These are phyloP conservation scores for Furcula furcula DNA, from an alignment of 2,888 invertebrate species.

Conservation along the genomic window DNA sequence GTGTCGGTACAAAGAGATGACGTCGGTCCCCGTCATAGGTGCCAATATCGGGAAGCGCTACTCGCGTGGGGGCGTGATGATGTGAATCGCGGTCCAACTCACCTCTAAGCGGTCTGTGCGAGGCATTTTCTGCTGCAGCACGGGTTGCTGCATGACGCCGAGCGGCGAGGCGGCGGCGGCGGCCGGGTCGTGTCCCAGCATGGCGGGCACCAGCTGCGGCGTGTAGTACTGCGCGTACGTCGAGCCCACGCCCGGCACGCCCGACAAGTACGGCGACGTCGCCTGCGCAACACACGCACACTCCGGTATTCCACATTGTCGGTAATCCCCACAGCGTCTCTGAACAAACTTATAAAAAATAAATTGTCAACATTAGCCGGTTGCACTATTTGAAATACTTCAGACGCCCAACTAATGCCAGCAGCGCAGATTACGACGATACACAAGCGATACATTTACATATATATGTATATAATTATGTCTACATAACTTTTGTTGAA, in stretches of 20 bases:
- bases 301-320: slow-evolving; percentile 13
- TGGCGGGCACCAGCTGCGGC: slow-evolving; percentile 93
- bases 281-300: slow-evolving; percentile 80
- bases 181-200: slow-evolving; percentile 94
- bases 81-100: slow-evolving; percentile 61
- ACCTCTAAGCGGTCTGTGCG: slow-evolving; percentile 98
- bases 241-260: slow-evolving; percentile 93
- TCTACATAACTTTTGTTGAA: slow-evolving; percentile 9
- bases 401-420: not conserved
- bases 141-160: slow-evolving; percentile 92
- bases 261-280: slow-evolving; percentile 95
- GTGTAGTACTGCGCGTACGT: slow-evolving; percentile 96
- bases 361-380: slow-evolving; percentile 2
- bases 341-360: slow-evolving; percentile 3
- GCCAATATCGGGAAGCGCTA: slow-evolving; percentile 66
- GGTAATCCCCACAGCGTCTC: slow-evolving; percentile 1
- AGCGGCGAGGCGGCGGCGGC: slow-evolving; percentile 89
- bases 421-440: slow-evolving; percentile 8
- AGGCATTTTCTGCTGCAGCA: slow-evolving; percentile 96
- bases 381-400: no score
- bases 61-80: slow-evolving; percentile 33
- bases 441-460: slow-evolving; percentile 26
- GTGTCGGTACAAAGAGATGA: not conserved
- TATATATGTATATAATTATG: slow-evolving; percentile 11
- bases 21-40: slow-evolving; percentile 59